Evolutionary conservation across 2,888 invertebrate genomes (phyloP).

Genomic region (Leptura quadrifasciata): DNA sequence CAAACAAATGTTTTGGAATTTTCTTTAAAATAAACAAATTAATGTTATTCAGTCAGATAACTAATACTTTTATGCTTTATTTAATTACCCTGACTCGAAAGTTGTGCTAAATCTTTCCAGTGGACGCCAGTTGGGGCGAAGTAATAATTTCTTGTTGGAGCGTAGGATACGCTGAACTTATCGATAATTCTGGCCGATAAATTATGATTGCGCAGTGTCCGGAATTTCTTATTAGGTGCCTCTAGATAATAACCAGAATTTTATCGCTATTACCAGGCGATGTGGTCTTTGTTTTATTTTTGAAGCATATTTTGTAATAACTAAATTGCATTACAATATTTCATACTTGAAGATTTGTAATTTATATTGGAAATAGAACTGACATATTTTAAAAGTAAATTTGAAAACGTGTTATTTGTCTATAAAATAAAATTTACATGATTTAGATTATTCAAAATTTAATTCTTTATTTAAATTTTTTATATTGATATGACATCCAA

Average conservation of each 20-base stretch:
- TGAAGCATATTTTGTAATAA: background rate
- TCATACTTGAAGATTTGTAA: background rate
- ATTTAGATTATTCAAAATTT: too few species aligned
- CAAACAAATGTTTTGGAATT: background rate
- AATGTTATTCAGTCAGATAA: background rate
- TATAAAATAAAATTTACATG: too few species aligned
- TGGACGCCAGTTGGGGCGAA: background rate
- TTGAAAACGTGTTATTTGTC: too few species aligned
- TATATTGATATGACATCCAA: too few species aligned
- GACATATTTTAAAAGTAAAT: background rate
- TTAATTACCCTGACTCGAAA: background rate
- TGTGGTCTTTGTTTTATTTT: background rate
- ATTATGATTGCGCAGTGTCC: constrained; percentile 23
- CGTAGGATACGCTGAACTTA: constrained; percentile 1
- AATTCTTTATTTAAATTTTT: too few species aligned
- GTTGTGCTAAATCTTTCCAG: constrained; percentile 1
- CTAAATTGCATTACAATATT: background rate
- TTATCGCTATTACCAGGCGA: constrained; percentile 10
- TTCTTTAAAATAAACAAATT: background rate
- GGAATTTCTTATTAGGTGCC: constrained; percentile 21
- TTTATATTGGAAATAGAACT: background rate
- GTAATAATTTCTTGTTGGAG: constrained; percentile 7
- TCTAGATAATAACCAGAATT: constrained; percentile 22
- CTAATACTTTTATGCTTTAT: background rate
- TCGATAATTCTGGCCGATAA: constrained; percentile 26